Evolutionary conservation across 2,113 vertebrate species (phyloP).

Genomic region (Phocoena sinus): DNA sequence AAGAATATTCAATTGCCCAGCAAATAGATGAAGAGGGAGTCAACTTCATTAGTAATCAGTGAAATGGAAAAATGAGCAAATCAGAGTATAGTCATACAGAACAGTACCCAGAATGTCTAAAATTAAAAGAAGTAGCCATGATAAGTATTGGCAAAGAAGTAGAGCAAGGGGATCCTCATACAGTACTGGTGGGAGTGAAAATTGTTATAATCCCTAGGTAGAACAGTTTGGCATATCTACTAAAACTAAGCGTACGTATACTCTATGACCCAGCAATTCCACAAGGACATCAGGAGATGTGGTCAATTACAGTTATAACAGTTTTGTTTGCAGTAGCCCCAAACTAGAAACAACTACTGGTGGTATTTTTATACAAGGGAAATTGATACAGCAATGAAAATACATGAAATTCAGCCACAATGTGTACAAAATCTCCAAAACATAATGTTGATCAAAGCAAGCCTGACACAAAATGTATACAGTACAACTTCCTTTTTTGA

Average conservation of each 20-base stretch:
- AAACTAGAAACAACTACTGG: conserved; percentile 5
- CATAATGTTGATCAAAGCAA: background rate
- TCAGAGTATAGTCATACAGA: background rate
- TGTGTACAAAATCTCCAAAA: background rate
- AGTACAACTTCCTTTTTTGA: background rate
- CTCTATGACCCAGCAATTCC: background rate
- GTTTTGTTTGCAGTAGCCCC: background rate
- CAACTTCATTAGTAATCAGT: background rate
- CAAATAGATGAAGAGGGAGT: background rate
- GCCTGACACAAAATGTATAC: background rate
- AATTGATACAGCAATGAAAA: conserved; percentile 1
- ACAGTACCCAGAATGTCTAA: background rate
- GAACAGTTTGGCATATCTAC: background rate
- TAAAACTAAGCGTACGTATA: background rate
- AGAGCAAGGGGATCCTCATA: background rate
- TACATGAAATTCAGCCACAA: background rate
- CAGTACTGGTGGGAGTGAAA: background rate
- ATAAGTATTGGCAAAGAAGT: background rate
- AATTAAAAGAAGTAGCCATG: conserved; percentile 7
- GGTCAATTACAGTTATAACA: background rate
- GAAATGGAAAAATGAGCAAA: conserved; percentile 22
- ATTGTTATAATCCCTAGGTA: background rate
- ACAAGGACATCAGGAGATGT: background rate
- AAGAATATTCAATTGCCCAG: background rate
- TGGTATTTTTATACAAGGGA: background rate